Conservation (phyloP, 2,113 vertebrate genomes). For the rat (Rattus norvegicus) region DNA sequence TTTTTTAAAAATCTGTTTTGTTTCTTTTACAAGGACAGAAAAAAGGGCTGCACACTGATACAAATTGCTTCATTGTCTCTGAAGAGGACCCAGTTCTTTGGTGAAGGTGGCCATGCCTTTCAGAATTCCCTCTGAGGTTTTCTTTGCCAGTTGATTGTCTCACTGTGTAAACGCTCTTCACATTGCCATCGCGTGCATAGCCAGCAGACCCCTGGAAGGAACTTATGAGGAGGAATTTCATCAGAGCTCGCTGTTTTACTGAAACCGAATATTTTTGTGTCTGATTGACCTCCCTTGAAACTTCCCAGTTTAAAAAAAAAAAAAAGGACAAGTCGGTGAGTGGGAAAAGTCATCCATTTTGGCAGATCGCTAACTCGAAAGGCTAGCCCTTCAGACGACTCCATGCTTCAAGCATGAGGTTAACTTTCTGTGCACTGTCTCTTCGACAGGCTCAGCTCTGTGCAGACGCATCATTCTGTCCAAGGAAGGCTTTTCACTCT, state of each 20-base stretch:
- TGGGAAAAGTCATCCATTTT: background rate
- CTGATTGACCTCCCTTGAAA: conserved; percentile 43
- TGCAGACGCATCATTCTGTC: background rate
- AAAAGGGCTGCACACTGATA: background rate
- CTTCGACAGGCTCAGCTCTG: background rate
- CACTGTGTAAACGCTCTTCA: background rate
- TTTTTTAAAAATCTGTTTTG: background rate
- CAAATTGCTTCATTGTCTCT: conserved; percentile 7
- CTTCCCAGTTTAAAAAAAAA: conserved; percentile 19
- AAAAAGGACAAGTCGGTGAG: conserved; percentile 14
- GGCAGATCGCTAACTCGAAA: background rate
- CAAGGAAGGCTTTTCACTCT: conserved; percentile 23
- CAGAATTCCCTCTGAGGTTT: background rate
- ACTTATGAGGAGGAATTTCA: background rate
- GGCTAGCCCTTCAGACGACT: background rate
- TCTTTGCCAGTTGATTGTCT: background rate
- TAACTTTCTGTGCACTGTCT: background rate
- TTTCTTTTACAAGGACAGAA: conserved; percentile 44
- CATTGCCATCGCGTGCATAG: background rate
- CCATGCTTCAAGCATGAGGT: conserved; percentile 27
- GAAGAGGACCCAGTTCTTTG: background rate
- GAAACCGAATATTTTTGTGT: conserved; percentile 50
- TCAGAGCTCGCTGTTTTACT: conserved; percentile 12
- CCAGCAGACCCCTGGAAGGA: background rate
- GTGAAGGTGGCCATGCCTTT: background rate